Evolutionary conservation across 2,113 vertebrate species (phyloP).

Genomic region (Myiopsitta monachus): DNA sequence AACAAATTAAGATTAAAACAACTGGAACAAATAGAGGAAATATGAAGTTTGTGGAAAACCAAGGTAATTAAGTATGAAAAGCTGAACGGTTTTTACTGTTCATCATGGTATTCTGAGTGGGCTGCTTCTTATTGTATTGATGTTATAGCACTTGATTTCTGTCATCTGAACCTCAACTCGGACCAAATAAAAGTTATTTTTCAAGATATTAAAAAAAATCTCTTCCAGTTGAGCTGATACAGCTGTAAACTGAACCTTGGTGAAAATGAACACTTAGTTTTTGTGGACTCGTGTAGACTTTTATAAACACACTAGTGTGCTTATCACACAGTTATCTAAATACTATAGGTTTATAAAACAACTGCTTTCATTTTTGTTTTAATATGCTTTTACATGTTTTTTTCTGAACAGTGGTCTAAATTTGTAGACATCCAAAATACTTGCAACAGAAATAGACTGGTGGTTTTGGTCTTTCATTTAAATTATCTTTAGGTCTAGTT

Average conservation of each 20-base stretch:
- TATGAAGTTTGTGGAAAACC: neutral
- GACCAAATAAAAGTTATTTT: neutral
- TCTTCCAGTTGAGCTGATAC: neutral
- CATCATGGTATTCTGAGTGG: neutral
- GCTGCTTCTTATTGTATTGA: neutral
- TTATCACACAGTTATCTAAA: neutral
- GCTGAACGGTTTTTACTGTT: neutral
- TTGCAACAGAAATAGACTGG: neutral
- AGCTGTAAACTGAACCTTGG: neutral
- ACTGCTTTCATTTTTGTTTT: neutral
- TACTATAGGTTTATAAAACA: neutral
- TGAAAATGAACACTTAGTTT: neutral
- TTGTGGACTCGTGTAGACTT: neutral
- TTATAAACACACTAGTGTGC: neutral
- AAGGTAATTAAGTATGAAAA: neutral
- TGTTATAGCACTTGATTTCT: neutral
- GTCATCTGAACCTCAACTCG: neutral
- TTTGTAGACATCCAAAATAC: neutral
- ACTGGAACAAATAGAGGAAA: neutral
- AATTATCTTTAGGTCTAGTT: neutral
- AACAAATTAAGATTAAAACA: neutral
- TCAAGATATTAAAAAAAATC: neutral
- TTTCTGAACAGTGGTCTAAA: neutral
- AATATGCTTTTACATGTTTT: neutral
- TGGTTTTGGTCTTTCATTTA: neutral